phyloP scores from a whole-genome alignment of 2,888 invertebrate genomes.

The Agrotis segetum region DNA sequence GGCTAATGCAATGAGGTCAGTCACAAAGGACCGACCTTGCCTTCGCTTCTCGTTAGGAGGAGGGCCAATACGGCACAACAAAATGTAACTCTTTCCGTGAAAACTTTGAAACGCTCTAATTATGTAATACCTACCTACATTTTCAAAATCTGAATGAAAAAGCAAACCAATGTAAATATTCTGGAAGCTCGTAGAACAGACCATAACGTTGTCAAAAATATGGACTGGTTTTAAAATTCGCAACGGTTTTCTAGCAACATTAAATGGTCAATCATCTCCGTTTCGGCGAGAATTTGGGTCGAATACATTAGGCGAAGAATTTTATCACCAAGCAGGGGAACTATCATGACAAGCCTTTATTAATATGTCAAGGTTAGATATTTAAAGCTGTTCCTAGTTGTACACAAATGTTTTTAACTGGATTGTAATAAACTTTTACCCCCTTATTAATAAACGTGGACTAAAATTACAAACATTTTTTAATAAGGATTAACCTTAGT shows the following conservation, averaged over 20 bases:
- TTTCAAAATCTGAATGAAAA: background rate
- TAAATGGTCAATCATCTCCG: conserved; percentile 86
- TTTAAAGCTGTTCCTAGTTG: conserved; percentile 36
- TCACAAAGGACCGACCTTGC: conserved; percentile 88
- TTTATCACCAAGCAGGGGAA: conserved; percentile 70
- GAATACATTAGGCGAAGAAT: conserved; percentile 79
- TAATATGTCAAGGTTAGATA: conserved; percentile 56
- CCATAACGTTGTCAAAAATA: conserved; percentile 32
- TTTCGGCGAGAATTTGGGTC: conserved; percentile 82
- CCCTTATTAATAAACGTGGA: too few relatives aligned
- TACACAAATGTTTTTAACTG: background rate
- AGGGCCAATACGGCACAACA: conserved; percentile 74
- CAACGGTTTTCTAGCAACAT: conserved; percentile 83
- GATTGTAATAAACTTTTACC: background rate
- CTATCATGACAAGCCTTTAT: conserved; percentile 53
- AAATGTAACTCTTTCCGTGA: conserved; percentile 46
- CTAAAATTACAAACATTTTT: too few relatives aligned
- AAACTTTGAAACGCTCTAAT: conserved; percentile 21
- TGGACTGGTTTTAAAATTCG: conserved; percentile 69
- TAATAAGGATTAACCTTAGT: too few relatives aligned
- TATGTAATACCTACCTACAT: background rate
- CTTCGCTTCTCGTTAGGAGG: conserved; percentile 81
- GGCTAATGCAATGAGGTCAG: conserved; percentile 88
- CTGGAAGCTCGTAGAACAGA: conserved; percentile 7
- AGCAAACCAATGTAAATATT: conserved; percentile 13